Base-by-base conservation (phyloP, 2,888 invertebrate species). In the Lissonota sp. region DNA sequence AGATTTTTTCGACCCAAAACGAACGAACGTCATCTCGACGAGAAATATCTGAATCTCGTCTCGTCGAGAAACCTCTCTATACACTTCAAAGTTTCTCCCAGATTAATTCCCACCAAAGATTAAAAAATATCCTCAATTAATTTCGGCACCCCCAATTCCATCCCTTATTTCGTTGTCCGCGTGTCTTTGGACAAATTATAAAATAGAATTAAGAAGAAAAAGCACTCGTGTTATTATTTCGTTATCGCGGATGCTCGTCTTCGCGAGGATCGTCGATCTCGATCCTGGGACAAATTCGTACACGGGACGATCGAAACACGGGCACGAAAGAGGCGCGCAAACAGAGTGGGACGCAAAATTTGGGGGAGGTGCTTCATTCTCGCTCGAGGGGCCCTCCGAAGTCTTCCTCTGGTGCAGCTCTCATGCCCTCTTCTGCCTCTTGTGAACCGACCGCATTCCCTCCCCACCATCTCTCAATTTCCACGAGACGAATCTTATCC, bases 391-490 rank as follows among this genome's bases (percentile, higher is more conserved):
- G 70, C 44, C 67, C 67, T 62, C 72, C 74, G 62, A 71, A 62
- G 62, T 69, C 63, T 74, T 69, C 63, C 73, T 72, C 71, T 69
- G 58, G 67, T 73, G 57, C 74, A 84, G 87, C 84, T 86, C 86
- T 87, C 67, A 26, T 26, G 87, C 86, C 26, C 85, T 86, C 84
- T 86, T 87, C 86, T 86, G 88, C 87, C 88, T 87, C 78, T 78
- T 81, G 78, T 81, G 70, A 87, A 89, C 88, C 88, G 89, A 91
- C 91, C 91, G 88, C 91, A 91, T 91, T 91, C 91, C 87, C 87
- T 89, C 90, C 91, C 91, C 88, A 86, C 90, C 85, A 81, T 79
- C 80, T 84, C 69, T 75, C 75, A 79, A 76, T 82, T 82, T 76
- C 82, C 82, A 76, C 79, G 79, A 82, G 81, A 81, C 78, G 81